These are phyloP conservation scores for Cavia porcellus DNA, from an alignment of 2,113 vertebrate genomes.

Conservation along the genomic window DNA sequence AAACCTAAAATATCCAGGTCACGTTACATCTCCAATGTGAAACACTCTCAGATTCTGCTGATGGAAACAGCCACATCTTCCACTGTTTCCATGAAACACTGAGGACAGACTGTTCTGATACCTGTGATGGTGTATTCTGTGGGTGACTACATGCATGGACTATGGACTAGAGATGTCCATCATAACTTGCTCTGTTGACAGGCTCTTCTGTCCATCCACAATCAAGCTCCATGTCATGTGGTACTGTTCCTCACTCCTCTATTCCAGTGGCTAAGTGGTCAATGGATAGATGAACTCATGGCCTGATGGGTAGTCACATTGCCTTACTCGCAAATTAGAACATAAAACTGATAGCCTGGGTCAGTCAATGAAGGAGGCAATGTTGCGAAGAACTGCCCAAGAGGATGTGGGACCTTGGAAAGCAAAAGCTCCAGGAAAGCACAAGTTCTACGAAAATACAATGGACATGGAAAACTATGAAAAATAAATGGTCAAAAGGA, in stretches of 20 bases:
- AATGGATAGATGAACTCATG: not conserved
- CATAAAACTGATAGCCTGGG: not conserved
- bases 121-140: not conserved
- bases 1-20: constrained; percentile 3
- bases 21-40: not conserved
- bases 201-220: not conserved
- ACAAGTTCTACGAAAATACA: not conserved
- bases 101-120: not conserved
- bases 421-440: not conserved
- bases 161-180: not conserved
- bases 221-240: not conserved
- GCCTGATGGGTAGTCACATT: not conserved
- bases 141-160: not conserved
- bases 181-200: not conserved
- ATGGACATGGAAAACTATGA: not conserved
- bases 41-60: not conserved
- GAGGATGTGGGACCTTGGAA: not conserved
- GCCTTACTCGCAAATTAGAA: constrained; percentile 11
- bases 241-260: not conserved
- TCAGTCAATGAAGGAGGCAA: not conserved
- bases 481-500: not conserved
- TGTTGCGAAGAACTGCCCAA: not conserved
- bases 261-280: not conserved
- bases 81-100: not conserved
- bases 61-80: not conserved